Evolutionary conservation across 2,888 invertebrate genomes (phyloP).

Genomic region (Patella depressa): DNA sequence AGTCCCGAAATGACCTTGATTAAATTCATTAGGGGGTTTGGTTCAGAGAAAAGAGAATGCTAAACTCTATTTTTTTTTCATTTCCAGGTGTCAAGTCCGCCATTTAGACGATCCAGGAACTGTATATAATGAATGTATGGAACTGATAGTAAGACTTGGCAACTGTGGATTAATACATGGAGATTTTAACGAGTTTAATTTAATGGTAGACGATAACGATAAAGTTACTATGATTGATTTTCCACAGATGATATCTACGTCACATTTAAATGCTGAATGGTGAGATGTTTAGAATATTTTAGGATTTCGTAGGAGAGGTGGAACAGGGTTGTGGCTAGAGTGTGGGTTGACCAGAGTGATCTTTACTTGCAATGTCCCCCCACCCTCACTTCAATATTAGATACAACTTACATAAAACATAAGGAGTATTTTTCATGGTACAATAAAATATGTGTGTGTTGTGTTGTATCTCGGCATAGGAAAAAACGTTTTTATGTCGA

Average conservation of each 20-base stretch:
- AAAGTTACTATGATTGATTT: constrained; percentile 90
- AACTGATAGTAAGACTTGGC: constrained; percentile 89
- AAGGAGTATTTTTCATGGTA: too few species aligned
- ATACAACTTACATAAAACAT: too few species aligned
- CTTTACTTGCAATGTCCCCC: not conserved
- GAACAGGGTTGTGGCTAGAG: too few species aligned
- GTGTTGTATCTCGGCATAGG: too few species aligned
- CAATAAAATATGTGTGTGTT: too few species aligned
- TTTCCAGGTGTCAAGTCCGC: constrained; percentile 73
- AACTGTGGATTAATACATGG: constrained; percentile 98
- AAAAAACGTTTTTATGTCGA: too few species aligned
- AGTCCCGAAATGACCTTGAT: too few species aligned
- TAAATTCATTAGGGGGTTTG: too few species aligned
- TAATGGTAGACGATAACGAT: constrained; percentile 85
- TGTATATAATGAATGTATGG: constrained; percentile 94
- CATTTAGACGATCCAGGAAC: constrained; percentile 80
- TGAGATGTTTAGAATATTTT: constrained; percentile 71
- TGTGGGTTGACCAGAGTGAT: not conserved
- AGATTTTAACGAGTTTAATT: constrained; percentile 99
- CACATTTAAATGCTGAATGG: constrained; percentile 90
- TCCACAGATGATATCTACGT: constrained; percentile 98
- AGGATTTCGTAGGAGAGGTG: not conserved
- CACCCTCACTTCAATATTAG: too few species aligned
- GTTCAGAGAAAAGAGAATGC: too few species aligned
- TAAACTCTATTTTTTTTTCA: too few species aligned